phyloP scores from a whole-genome alignment of 2,113 vertebrate genomes.

The Sorex araneus region DNA sequence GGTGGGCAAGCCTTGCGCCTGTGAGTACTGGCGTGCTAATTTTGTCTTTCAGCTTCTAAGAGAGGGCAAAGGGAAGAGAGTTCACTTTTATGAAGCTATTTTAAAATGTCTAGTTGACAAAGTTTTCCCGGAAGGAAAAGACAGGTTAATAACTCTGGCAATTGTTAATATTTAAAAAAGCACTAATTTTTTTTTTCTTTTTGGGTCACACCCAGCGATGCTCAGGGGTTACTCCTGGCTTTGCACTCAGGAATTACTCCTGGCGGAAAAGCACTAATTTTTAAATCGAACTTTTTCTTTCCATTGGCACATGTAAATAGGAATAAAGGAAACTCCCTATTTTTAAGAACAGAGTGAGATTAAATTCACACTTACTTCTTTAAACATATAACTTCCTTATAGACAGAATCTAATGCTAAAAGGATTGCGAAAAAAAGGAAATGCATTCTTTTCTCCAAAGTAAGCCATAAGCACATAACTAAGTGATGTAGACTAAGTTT shows the following conservation, averaged over 20 bases:
- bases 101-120: not conserved
- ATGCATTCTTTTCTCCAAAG: not conserved
- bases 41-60: not conserved
- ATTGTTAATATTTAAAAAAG: not conserved
- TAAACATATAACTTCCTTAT: not conserved
- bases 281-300: not conserved
- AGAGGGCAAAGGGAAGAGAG: conserved; percentile 6
- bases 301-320: not conserved
- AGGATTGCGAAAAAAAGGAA: not conserved
- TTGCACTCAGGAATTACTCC: no score
- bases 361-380: not conserved
- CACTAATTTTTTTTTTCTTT: no score
- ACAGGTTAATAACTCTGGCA: not conserved
- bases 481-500: not conserved
- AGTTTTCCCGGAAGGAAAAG: not conserved
- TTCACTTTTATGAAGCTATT: not conserved
- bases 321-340: not conserved
- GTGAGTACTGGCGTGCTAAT: not conserved
- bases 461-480: not conserved
- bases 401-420: not conserved
- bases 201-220: no score
- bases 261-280: not conserved
- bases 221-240: no score
- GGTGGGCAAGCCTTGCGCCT: not conserved
- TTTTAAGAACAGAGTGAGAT: not conserved